These are phyloP conservation scores for Toxostoma redivivum DNA, from an alignment of 2,113 vertebrate genomes.

Conservation along the genomic window DNA sequence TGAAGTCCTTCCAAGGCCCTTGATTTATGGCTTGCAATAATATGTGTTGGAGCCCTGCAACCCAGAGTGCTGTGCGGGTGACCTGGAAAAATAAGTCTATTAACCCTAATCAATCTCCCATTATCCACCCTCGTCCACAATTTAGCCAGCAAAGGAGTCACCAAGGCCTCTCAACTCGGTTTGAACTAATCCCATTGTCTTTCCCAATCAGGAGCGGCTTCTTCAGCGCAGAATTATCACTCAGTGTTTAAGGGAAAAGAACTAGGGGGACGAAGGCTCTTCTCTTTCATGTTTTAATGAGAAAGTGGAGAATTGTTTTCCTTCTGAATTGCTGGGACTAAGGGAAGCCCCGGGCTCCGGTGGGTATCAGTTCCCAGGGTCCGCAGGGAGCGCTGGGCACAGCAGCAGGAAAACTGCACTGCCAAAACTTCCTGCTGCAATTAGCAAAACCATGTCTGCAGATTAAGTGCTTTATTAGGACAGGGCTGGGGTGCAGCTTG, in stretches of 20 bases:
- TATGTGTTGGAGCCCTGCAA: constrained; percentile 57
- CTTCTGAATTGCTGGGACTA: constrained; percentile 59
- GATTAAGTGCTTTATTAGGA: constrained; percentile 75
- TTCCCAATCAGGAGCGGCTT: constrained; percentile 53
- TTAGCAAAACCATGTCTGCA: constrained; percentile 64
- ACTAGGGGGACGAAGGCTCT: background rate
- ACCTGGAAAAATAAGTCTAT: constrained; percentile 83
- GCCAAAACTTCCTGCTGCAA: constrained; percentile 71
- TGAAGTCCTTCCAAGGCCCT: constrained; percentile 41
- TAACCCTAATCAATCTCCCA: constrained; percentile 85
- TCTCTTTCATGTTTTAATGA: constrained; percentile 75
- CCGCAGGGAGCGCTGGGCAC: constrained; percentile 28
- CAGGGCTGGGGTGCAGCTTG: constrained; percentile 60
- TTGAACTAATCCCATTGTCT: constrained; percentile 74
- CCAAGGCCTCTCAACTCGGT: constrained; percentile 36
- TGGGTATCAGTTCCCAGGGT: constrained; percentile 52
- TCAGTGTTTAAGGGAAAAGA: background rate
- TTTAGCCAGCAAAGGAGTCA: constrained; percentile 66
- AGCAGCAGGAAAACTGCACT: constrained; percentile 13
- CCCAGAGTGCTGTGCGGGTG: constrained; percentile 70
- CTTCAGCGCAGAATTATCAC: constrained; percentile 52
- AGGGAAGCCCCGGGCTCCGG: constrained; percentile 55
- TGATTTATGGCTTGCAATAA: constrained; percentile 82
- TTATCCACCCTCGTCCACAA: constrained; percentile 73
- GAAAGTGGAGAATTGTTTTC: constrained; percentile 76